A percentile compares a stretch with the other conserved stretches of the same genome.
Conservation (phyloP, 2,888 invertebrate species). For the Amphipoea lucens region DNA sequence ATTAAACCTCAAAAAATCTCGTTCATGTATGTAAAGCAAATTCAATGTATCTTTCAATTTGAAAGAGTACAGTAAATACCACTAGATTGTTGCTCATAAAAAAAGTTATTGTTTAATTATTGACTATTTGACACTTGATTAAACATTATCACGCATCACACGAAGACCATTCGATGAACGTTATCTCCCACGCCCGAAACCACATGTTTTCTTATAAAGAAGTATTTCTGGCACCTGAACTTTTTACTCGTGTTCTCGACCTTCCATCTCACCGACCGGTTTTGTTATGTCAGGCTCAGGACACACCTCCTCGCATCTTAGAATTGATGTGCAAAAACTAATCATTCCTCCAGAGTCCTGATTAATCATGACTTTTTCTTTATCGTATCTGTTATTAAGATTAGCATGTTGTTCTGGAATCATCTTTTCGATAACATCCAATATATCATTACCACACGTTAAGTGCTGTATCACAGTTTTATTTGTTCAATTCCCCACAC, state of each 20-base stretch:
- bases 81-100: background rate
- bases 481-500: slow-evolving; percentile 33
- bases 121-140: slow-evolving; percentile 51
- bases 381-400: slow-evolving; percentile 4
- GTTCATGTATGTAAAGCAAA: slow-evolving; percentile 5
- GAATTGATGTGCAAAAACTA: slow-evolving; percentile 13
- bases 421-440: slow-evolving; percentile 14
- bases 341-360: background rate
- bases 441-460: slow-evolving; percentile 9
- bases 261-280: slow-evolving; percentile 16
- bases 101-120: slow-evolving; percentile 40
- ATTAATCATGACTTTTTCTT: background rate
- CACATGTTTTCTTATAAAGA: slow-evolving; percentile 22
- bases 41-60: background rate
- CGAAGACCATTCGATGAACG: slow-evolving; percentile 42
- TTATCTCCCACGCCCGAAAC: slow-evolving; percentile 44
- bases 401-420: slow-evolving; percentile 17
- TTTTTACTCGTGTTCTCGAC: slow-evolving; percentile 22
- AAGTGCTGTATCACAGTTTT: slow-evolving; percentile 28
- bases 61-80: background rate
- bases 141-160: slow-evolving; percentile 54
- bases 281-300: slow-evolving; percentile 13
- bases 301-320: slow-evolving; percentile 24
- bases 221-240: slow-evolving; percentile 46
- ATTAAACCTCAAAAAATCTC: background rate